These are phyloP conservation scores for Laterallus jamaicensis DNA, from an alignment of 2,113 vertebrate species.

Conservation along the genomic window DNA sequence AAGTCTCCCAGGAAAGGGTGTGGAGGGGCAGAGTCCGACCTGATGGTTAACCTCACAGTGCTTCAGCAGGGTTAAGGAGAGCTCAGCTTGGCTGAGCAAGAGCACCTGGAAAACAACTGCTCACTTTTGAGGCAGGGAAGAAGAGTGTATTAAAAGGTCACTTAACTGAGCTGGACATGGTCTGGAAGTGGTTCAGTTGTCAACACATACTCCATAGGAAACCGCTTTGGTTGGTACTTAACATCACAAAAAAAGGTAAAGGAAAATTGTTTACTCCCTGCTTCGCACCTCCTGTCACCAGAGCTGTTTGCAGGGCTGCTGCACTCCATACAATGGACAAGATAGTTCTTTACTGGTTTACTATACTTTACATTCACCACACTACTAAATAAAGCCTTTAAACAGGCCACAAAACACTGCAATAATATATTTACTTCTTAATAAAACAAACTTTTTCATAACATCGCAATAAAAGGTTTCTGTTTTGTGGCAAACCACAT, in stretches of 20 bases:
- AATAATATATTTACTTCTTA: slow-evolving; percentile 77
- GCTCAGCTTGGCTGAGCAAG: slow-evolving; percentile 42
- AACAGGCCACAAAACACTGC: slow-evolving; percentile 82
- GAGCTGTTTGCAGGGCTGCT: slow-evolving; percentile 37
- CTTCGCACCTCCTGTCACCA: slow-evolving; percentile 31
- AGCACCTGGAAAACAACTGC: not conserved
- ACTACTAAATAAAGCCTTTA: slow-evolving; percentile 76
- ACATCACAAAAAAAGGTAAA: not conserved
- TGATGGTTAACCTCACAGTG: slow-evolving; percentile 58
- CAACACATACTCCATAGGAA: not conserved
- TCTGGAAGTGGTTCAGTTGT: slow-evolving; percentile 40
- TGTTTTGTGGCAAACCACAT: slow-evolving; percentile 65
- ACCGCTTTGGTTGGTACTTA: not conserved
- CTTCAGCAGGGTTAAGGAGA: slow-evolving; percentile 52
- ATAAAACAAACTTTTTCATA: slow-evolving; percentile 71
- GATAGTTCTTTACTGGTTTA: slow-evolving; percentile 40
- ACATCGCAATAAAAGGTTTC: slow-evolving; percentile 74
- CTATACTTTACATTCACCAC: slow-evolving; percentile 74
- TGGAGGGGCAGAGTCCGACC: slow-evolving; percentile 11
- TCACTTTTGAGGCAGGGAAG: slow-evolving; percentile 3
- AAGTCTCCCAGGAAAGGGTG: not conserved
- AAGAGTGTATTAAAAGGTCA: not conserved
- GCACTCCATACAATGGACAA: slow-evolving; percentile 57
- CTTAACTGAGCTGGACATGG: slow-evolving; percentile 33
- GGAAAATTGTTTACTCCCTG: not conserved